Evolutionary conservation across 2,797 vertebrate genomes (phyloP).

Genomic region (Tokudaia muenninki): DNA sequence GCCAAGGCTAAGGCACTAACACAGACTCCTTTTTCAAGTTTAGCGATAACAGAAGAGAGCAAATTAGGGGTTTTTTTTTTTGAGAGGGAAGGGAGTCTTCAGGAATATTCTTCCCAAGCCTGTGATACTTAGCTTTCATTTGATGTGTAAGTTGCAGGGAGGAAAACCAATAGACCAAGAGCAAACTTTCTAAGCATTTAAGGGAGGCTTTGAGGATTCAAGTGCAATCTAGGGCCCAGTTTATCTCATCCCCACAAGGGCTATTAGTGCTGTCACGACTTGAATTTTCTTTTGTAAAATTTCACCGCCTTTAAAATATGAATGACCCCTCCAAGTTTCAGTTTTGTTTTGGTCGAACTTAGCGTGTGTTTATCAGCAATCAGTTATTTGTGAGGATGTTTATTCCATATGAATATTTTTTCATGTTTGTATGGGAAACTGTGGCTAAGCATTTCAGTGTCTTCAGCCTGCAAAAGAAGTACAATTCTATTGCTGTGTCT

Average conservation of each 20-base stretch:
- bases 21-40: not conserved
- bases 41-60: not conserved
- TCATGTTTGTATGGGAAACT: conserved; percentile 90
- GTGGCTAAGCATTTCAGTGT: conserved; percentile 91
- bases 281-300: conserved; percentile 27
- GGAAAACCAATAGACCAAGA: not conserved
- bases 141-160: not conserved
- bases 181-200: conserved; percentile 4
- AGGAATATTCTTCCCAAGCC: not conserved
- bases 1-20: not conserved
- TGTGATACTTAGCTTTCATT: conserved; percentile 6
- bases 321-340: conserved; percentile 85
- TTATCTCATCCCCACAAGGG: not conserved
- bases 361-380: conserved; percentile 87
- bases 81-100: not conserved
- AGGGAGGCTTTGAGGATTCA: conserved; percentile 23
- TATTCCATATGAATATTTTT: conserved; percentile 90
- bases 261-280: not conserved
- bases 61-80: not conserved
- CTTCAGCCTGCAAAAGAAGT: conserved; percentile 91
- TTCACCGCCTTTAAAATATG: conserved; percentile 75
- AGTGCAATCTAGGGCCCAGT: not conserved
- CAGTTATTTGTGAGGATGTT: conserved; percentile 90
- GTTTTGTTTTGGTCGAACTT: conserved; percentile 90
- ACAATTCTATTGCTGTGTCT: conserved; percentile 93